Base-by-base conservation (phyloP, 2,113 vertebrate genomes). In the Scopus umbretta region DNA sequence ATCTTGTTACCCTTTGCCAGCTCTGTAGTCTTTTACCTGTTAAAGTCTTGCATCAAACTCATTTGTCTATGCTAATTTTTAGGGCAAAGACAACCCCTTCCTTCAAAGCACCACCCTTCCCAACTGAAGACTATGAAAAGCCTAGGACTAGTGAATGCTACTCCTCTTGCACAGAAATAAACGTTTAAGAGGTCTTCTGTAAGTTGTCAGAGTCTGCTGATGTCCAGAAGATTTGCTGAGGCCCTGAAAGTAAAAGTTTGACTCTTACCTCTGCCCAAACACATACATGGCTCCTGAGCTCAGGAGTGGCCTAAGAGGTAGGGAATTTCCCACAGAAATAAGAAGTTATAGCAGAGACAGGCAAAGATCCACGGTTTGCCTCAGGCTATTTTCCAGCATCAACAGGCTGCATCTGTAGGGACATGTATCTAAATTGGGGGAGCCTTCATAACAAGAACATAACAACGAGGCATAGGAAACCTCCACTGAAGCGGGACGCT, bases 281-380 rank as follows among this genome's bases (percentile, higher is more conserved):
- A 82, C 1, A 40, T 13, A 81, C 19, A 11, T 16, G 65, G 65
- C 73, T 81, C 83, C 86, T 86, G 72, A 91, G 86, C 63, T 86
- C 89, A 92, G 91, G 80, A 96, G 68, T 13, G 43, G 91, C 88
- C 84, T 78, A 80, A 55, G 21, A 74, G 71, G 62, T 43, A 26
- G 82, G 86, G 80, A 90, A 95, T 90, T 96, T 92, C 91, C 84
- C 87, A 79, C 5, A 75, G 78, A 90, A 96, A 78, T 73, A 70
- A 68, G 71, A 80, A 81, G 71, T 65, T 92, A n/a, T 2, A 87
- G 36, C 61, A 61, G 42, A 93, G 73, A 40, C 61, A 32, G 71
- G 67, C n/a, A 81, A 80, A 80, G 61, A 92, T 26, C 50, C 56
- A 74, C 6, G 1, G 21, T 81, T 93, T 79, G 56, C 90, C 80